These are phyloP conservation scores for Drosophila bocki DNA, from an alignment of 1,140 invertebrate species.

Conservation along the genomic window DNA sequence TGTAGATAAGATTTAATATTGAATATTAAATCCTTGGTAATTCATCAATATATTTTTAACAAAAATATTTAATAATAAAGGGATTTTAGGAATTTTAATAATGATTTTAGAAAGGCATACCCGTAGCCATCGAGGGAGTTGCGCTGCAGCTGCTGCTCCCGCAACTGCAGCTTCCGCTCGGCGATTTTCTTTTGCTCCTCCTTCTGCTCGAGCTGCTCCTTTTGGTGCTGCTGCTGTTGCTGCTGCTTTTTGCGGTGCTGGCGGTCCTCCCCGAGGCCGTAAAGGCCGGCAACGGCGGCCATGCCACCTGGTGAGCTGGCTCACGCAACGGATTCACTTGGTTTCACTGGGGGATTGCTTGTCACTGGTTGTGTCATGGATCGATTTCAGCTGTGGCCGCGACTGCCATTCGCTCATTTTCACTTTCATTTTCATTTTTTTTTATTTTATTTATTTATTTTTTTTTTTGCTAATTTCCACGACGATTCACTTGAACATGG, in stretches of 20 bases:
- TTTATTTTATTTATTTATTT: neutral
- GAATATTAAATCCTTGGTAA: too few species aligned
- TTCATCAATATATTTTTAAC: neutral
- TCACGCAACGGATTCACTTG: conserved; percentile 20
- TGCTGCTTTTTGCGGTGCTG: conserved; percentile 84
- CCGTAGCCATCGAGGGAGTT: conserved; percentile 78
- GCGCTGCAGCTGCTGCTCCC: conserved; percentile 73
- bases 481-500: conserved; percentile 12
- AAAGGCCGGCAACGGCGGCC: conserved; percentile 84
- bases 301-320: conserved; percentile 46
- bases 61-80: neutral
- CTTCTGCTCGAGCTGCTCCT: conserved; percentile 82
- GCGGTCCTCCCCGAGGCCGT: conserved; percentile 84
- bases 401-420: conserved; percentile 34
- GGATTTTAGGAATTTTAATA: too few species aligned
- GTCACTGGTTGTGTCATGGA: conserved; percentile 40
- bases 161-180: conserved; percentile 73
- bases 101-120: conserved; percentile 37
- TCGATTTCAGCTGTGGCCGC: conserved; percentile 29
- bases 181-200: conserved; percentile 83
- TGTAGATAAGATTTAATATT: neutral
- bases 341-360: conserved; percentile 30
- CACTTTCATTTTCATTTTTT: conserved; percentile 31
- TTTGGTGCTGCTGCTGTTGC: conserved; percentile 81
- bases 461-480: neutral